phyloP scores from a whole-genome alignment of 2,113 vertebrate species.

The Zingel zingel region DNA sequence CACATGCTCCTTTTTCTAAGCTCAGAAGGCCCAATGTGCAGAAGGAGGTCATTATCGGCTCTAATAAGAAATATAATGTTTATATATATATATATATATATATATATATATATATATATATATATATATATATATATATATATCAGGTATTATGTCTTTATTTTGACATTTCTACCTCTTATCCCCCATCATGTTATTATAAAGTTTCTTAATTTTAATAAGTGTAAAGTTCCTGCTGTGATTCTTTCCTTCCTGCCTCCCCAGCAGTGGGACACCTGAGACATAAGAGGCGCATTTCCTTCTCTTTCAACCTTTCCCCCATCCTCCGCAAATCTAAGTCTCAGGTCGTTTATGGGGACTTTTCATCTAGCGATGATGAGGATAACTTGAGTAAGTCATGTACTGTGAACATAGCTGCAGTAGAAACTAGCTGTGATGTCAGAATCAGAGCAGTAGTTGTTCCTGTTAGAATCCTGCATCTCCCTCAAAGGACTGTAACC shows the following conservation, averaged over 20 bases:
- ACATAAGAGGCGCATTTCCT: constrained; percentile 90
- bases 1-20: neutral
- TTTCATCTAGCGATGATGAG: constrained; percentile 94
- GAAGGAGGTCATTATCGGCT: neutral
- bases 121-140: too few species aligned
- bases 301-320: constrained; percentile 94
- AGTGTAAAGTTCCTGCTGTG: constrained; percentile 64
- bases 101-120: too few species aligned
- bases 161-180: neutral
- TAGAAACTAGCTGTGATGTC: constrained; percentile 48
- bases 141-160: neutral
- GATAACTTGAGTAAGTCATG: constrained; percentile 91
- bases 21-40: neutral
- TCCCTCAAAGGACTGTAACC: neutral
- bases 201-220: constrained; percentile 8
- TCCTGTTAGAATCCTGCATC: constrained; percentile 15
- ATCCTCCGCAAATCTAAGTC: constrained; percentile 93
- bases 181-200: neutral
- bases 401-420: constrained; percentile 8
- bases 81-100: neutral
- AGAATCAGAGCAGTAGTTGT: constrained; percentile 24
- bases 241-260: constrained; percentile 62
- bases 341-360: constrained; percentile 88
- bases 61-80: neutral
- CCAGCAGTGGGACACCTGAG: constrained; percentile 85